phyloP scores from a whole-genome alignment of 2,888 invertebrate species.

The Sarcophaga subvicina region DNA sequence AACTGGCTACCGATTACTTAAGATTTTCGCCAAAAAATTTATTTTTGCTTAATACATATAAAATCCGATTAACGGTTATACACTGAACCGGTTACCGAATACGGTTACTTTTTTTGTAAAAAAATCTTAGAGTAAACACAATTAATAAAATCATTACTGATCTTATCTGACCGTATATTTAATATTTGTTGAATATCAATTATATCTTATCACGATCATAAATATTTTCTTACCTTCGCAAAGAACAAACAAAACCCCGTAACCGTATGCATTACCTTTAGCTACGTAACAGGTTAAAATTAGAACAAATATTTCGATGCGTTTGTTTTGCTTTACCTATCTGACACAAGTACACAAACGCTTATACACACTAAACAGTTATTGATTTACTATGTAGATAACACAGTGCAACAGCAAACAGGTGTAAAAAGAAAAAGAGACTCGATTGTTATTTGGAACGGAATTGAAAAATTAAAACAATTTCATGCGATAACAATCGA shows the following conservation, averaged over 20 bases:
- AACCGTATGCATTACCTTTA: background rate
- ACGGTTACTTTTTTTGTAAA: background rate
- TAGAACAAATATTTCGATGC: constrained; percentile 27
- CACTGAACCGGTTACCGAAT: background rate
- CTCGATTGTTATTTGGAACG: constrained; percentile 15
- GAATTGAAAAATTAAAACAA: constrained; percentile 17
- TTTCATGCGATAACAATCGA: constrained; percentile 28
- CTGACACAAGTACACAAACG: background rate
- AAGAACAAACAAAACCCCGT: too few relatives aligned
- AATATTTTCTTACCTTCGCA: background rate
- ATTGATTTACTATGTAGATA: constrained; percentile 18
- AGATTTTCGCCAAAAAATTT: too few relatives aligned
- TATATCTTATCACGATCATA: background rate
- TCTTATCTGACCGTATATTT: too few relatives aligned
- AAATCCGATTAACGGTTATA: too few relatives aligned
- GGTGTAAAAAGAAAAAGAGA: constrained; percentile 29
- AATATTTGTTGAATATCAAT: too few relatives aligned
- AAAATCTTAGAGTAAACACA: background rate
- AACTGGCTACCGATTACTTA: too few relatives aligned
- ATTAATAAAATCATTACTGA: too few relatives aligned
- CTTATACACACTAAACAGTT: background rate
- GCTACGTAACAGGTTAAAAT: constrained; percentile 24
- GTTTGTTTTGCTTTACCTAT: background rate
- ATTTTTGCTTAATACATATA: too few relatives aligned
- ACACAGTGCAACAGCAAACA: constrained; percentile 26